Base-by-base conservation (phyloP, 30 jellyfish, hydroid and myxozoan genomes). In the Phacellophora camtschatica region DNA sequence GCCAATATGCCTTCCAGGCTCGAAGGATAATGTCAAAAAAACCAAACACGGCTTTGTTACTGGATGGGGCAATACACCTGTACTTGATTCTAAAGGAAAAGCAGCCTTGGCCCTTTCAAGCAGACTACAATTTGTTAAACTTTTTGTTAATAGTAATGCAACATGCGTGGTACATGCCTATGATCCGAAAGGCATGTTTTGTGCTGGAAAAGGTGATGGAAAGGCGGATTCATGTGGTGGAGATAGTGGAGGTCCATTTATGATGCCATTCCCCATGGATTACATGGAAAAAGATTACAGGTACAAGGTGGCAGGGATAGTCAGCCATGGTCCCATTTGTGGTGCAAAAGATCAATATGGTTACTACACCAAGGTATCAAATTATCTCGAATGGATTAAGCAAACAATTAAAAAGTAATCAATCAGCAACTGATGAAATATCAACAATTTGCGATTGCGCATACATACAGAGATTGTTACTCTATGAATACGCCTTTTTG, bases 211-310 rank as follows among this genome's bases (percentile, higher is more conserved):
- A 10, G 81, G 64, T 46, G 25, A 0, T 7, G 74, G 81, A n/a
- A 15, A 15, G 48, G 37, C 35, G 34, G 96, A 85, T 49, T 68
- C 90, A 0, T 85, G 96, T 45, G n/a, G 39, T 42, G 96, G 96
- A 16, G 96, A 85, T 59, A 85, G 96, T 41, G 96, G 96, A 0
- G 96, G 96, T 22, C 83, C 90, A 7, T 85, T 85, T 65, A 85
- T 68, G 25, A 51, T 66, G 51, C 15, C 34, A 19, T 18, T 61
- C 11, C 82, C 86, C 4, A 50, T 64, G 2, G 86, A 67, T 45
- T 56, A 19, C 3, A 46, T 29, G 8, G 82, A 59, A 59, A 28
- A 22, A 8, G 48, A 49, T 12, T 43, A 4, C 48, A 66, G 72
- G 18, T 74, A 24, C 65, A 62, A 73, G 30, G 34, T 85, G 10